Conservation (phyloP, 1,140 invertebrate species). For the Neotoxoptera formosana region DNA sequence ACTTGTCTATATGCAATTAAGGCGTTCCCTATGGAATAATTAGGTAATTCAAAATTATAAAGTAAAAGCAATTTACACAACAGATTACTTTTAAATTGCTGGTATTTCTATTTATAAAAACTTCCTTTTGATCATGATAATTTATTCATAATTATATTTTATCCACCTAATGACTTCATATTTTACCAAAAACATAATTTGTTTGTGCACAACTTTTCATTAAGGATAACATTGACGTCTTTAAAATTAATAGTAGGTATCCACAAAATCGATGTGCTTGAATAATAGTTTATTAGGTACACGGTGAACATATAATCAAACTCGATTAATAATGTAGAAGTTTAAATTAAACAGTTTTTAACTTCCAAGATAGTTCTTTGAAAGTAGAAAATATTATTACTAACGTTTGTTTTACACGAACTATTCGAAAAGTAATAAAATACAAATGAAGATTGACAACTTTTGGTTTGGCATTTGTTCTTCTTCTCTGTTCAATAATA, state of each 20-base stretch:
- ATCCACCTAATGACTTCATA: slow-evolving; percentile 18
- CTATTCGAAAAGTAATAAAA: slow-evolving; percentile 5
- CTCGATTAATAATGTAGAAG: slow-evolving; percentile 16
- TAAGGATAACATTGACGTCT: background rate
- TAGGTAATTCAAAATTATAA: slow-evolving; percentile 46
- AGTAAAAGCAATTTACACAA: slow-evolving; percentile 45
- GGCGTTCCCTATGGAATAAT: slow-evolving; percentile 42
- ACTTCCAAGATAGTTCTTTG: background rate
- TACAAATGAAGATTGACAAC: slow-evolving; percentile 26
- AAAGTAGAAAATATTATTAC: slow-evolving; percentile 33
- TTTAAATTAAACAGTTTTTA: slow-evolving; percentile 38
- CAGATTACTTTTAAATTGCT: slow-evolving; percentile 52
- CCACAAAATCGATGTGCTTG: background rate
- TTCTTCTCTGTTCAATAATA: background rate
- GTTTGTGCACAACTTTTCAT: background rate
- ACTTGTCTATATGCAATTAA: slow-evolving; percentile 37
- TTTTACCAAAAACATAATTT: slow-evolving; percentile 38
- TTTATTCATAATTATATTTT: slow-evolving; percentile 42
- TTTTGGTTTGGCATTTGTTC: background rate
- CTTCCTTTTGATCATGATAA: slow-evolving; percentile 44
- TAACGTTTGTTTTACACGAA: slow-evolving; percentile 15
- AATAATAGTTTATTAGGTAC: background rate
- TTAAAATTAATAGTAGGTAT: background rate
- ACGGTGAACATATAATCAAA: slow-evolving; percentile 1
- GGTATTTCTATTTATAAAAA: slow-evolving; percentile 19